A percentile compares a stretch with the other conserved stretches of the same genome.
Conservation (phyloP, 1,140 invertebrate species). For the Nephila pilipes region DNA sequence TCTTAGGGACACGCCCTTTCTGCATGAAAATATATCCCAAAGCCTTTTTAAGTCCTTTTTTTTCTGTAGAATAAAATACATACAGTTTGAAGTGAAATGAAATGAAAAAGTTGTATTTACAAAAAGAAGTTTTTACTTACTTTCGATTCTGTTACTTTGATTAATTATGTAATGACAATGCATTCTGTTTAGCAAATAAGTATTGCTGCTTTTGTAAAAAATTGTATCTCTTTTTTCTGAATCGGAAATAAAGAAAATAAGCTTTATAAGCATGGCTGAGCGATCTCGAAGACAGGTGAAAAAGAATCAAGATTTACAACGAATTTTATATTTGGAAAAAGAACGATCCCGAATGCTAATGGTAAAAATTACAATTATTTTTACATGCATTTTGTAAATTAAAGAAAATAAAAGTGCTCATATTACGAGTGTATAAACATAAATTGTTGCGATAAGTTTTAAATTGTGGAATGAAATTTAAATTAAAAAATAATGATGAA, state of each 20-base stretch:
- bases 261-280: conserved; percentile 65
- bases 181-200: no score
- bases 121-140: background rate
- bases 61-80: no score
- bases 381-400: background rate
- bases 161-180: background rate
- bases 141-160: background rate
- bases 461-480: no score
- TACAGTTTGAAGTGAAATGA: background rate
- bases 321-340: conserved; percentile 62
- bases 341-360: conserved; percentile 48
- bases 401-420: no score
- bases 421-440: no score
- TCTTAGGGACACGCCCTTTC: no score
- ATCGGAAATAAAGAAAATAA: background rate
- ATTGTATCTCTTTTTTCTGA: background rate
- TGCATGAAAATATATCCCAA: no score
- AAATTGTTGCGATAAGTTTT: no score
- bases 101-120: background rate
- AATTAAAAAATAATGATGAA: no score
- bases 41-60: no score
- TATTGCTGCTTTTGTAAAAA: background rate
- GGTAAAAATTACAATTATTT: conserved; percentile 17
- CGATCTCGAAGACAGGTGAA: conserved; percentile 67
- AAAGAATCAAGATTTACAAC: conserved; percentile 67